Percentiles rank a stretch among this genome's conserved stretches.
Conservation (phyloP, 2,113 vertebrate species). For the Amia ocellicauda region DNA sequence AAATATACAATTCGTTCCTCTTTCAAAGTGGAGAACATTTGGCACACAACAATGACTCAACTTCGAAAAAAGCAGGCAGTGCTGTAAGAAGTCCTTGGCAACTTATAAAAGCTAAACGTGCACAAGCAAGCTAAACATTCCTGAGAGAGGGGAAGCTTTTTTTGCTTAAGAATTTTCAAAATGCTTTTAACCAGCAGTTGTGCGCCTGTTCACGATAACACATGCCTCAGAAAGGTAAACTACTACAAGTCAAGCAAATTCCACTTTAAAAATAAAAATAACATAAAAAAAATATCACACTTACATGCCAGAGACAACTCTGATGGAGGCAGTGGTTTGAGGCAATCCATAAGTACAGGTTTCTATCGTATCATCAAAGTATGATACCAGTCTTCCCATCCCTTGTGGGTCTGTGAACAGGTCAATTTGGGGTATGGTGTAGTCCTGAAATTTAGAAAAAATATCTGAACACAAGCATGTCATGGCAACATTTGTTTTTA, state of each 20-base stretch:
- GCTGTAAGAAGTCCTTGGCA: too few species aligned
- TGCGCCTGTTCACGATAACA: not conserved
- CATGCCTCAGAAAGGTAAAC: not conserved
- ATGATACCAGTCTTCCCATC: constrained; percentile 72
- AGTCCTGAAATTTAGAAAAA: constrained; percentile 90
- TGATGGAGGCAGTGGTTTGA: constrained; percentile 85
- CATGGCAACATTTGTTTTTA: too few species aligned
- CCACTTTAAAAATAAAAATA: not conserved
- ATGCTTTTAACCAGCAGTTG: not conserved
- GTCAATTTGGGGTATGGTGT: constrained; percentile 80
- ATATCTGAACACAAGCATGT: too few species aligned
- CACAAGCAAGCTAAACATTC: too few species aligned
- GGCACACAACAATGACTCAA: too few species aligned
- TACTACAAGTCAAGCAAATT: not conserved
- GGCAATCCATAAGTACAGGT: constrained; percentile 73
- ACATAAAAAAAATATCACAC: constrained; percentile 42
- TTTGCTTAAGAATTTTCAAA: not conserved
- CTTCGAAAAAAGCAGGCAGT: too few species aligned
- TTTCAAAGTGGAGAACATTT: too few species aligned
- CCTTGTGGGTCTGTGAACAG: constrained; percentile 86
- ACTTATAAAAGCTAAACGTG: too few species aligned
- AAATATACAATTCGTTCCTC: too few species aligned
- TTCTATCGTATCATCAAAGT: constrained; percentile 80
- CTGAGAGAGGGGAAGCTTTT: too few species aligned
- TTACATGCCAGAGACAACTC: constrained; percentile 90